These are phyloP conservation scores for Mylabris phalerata DNA, from an alignment of 1,140 invertebrate genomes.

Conservation along the genomic window DNA sequence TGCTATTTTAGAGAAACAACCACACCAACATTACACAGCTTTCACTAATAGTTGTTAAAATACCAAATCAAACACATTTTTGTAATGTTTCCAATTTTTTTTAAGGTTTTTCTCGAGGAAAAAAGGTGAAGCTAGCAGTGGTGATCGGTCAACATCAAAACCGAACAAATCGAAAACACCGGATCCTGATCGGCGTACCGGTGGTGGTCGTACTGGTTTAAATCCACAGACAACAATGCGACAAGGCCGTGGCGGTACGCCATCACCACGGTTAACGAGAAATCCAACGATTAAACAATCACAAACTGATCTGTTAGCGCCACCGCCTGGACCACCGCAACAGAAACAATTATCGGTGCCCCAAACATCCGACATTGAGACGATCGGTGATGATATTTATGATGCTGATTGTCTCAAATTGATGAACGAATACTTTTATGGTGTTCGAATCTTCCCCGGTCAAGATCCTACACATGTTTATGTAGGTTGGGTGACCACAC, in stretches of 20 bases:
- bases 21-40: neutral
- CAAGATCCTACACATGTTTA: slow-evolving; percentile 97
- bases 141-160: slow-evolving; percentile 47
- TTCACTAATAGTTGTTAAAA: slow-evolving; percentile 5
- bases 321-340: slow-evolving; percentile 53
- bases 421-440: slow-evolving; percentile 98
- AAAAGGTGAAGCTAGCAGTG: slow-evolving; percentile 57
- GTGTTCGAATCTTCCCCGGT: slow-evolving; percentile 82
- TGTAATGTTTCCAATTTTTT: neutral
- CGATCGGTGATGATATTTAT: slow-evolving; percentile 75
- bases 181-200: slow-evolving; percentile 46
- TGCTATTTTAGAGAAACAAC: slow-evolving; percentile 5
- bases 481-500: slow-evolving; percentile 99
- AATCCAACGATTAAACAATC: slow-evolving; percentile 52
- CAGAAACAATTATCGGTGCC: slow-evolving; percentile 66
- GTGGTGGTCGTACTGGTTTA: neutral
- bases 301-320: slow-evolving; percentile 57
- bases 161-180: slow-evolving; percentile 63
- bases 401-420: slow-evolving; percentile 82
- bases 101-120: slow-evolving; percentile 74
- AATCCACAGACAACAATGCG: neutral
- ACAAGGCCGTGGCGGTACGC: slow-evolving; percentile 3
- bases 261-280: slow-evolving; percentile 33
- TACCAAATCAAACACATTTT: neutral
- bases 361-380: slow-evolving; percentile 60